Evolutionary conservation across 2,113 vertebrate species (phyloP).

Genomic region (Cacatua alba): DNA sequence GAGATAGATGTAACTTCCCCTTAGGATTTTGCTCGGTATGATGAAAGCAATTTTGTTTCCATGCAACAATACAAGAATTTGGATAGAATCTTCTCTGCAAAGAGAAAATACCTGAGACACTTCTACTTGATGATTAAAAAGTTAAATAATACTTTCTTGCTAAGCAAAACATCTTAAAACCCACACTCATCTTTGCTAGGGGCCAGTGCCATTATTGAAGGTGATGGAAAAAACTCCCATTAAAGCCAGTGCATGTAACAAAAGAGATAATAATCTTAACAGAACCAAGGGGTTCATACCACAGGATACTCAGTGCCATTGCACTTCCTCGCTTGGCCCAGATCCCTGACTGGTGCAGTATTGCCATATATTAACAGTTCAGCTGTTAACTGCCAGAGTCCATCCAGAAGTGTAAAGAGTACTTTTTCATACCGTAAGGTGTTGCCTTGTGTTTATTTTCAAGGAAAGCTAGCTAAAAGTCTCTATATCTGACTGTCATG

Average conservation of each 20-base stretch:
- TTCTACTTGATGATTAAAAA: not conserved
- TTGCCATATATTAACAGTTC: not conserved
- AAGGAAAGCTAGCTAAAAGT: not conserved
- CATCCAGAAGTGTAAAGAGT: not conserved
- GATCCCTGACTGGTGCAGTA: not conserved
- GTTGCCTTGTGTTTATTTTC: not conserved
- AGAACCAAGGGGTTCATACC: not conserved
- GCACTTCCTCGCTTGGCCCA: not conserved
- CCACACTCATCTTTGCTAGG: not conserved
- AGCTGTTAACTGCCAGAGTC: not conserved
- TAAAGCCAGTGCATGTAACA: not conserved
- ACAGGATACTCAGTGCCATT: no score
- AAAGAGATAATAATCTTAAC: not conserved
- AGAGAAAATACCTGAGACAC: not conserved
- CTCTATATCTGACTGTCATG: slow-evolving; percentile 51
- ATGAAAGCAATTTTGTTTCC: accelerated
- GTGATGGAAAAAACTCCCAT: not conserved
- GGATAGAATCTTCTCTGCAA: not conserved
- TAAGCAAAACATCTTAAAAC: not conserved
- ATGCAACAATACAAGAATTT: not conserved
- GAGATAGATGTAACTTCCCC: not conserved
- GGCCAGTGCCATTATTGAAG: not conserved
- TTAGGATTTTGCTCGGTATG: not conserved
- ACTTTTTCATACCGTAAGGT: not conserved
- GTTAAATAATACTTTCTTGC: not conserved